phyloP scores from a whole-genome alignment of 2,113 vertebrate genomes.

The Micronycteris hirsuta region DNA sequence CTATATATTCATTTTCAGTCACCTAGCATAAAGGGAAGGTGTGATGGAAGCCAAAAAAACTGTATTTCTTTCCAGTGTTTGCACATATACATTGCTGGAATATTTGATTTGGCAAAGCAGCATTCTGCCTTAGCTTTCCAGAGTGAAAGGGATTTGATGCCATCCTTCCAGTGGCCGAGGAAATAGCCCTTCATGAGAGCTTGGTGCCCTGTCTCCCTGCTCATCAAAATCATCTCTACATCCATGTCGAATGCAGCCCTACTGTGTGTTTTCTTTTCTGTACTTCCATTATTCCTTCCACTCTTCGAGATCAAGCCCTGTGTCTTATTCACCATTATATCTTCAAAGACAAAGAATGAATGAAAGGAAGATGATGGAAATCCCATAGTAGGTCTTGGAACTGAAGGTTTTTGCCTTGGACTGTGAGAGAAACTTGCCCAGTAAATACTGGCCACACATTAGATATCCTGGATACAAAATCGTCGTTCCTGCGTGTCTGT shows the following conservation, averaged over 20 bases:
- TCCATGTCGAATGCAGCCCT: accelerated
- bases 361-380: not conserved
- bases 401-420: not conserved
- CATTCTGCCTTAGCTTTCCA: not conserved
- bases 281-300: not conserved
- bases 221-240: not conserved
- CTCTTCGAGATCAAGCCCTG: not conserved
- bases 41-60: not conserved
- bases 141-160: not conserved
- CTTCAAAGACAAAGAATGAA: not conserved
- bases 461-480: not conserved
- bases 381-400: not conserved
- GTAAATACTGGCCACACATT: accelerated
- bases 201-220: not conserved
- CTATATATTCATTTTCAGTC: not conserved
- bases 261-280: not conserved
- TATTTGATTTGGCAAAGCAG: not conserved
- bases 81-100: not conserved
- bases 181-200: not conserved
- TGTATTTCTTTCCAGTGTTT: not conserved
- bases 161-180: not conserved
- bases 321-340: not conserved
- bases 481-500: not conserved
- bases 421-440: not conserved
- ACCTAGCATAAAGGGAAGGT: not conserved